These are phyloP conservation scores for Latrodectus geometricus DNA, from an alignment of 1,140 invertebrate species.

Conservation along the genomic window DNA sequence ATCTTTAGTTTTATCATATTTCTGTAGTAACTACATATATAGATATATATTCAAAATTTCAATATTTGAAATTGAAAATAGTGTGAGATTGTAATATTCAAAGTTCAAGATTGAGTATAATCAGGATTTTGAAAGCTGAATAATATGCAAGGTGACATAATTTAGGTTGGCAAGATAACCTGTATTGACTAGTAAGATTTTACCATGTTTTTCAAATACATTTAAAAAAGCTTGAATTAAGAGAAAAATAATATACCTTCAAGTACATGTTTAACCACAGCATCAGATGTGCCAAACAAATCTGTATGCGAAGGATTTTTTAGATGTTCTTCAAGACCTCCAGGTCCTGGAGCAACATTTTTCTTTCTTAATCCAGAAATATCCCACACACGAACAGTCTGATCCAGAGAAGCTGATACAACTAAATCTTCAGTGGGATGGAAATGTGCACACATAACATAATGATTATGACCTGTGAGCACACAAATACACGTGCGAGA, in stretches of 20 bases:
- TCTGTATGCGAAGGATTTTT: slow-evolving; percentile 90
- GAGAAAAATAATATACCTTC: slow-evolving; percentile 76
- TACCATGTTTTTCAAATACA: too few relatives aligned
- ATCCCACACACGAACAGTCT: slow-evolving; percentile 99
- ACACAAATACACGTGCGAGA: slow-evolving; percentile 97
- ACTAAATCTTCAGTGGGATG: slow-evolving; percentile 97
- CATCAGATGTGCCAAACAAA: slow-evolving; percentile 92
- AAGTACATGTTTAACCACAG: slow-evolving; percentile 96
- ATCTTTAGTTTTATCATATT: too few relatives aligned
- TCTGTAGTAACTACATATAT: too few relatives aligned
- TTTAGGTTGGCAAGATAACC: too few relatives aligned
- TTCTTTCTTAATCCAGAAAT: slow-evolving; percentile 97
- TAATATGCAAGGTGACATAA: too few relatives aligned
- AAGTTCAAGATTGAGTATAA: too few relatives aligned
- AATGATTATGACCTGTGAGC: slow-evolving; percentile 98
- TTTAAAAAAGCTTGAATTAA: too few relatives aligned
- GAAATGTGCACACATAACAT: slow-evolving; percentile 99
- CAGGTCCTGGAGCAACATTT: slow-evolving; percentile 94
- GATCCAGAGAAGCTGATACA: slow-evolving; percentile 97
- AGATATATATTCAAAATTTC: too few relatives aligned
- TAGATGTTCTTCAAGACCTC: slow-evolving; percentile 88
- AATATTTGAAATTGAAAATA: too few relatives aligned
- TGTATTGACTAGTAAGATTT: too few relatives aligned
- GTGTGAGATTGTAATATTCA: too few relatives aligned
- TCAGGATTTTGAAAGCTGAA: too few relatives aligned